Base-by-base conservation (phyloP, 1,140 invertebrate genomes). In the Copidosoma floridanum region DNA sequence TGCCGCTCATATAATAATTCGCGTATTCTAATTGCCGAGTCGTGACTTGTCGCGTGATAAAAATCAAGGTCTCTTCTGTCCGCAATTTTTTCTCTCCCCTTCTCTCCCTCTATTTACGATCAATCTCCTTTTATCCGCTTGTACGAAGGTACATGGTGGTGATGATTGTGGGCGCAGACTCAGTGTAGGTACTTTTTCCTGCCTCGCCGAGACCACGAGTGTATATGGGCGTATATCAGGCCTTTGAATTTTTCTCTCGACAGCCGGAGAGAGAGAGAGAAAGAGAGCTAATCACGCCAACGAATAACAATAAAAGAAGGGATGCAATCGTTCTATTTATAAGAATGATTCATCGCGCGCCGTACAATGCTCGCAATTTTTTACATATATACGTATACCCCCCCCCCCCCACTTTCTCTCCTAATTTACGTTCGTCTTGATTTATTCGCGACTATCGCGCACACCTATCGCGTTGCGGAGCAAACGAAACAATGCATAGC, bases 41-140 rank as follows among this genome's bases (percentile, higher is more conserved):
- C 59, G 59, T 61, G 59, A 61, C 59, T 55, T 61, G 59, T 61
- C 59, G 56, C 59, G 44, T 61, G 59, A 61, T 61, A 61, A 61
- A n/a, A 48, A 61, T 61, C 59, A 61, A 61, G 52, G 58, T n/a
- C 29, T 56, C 59, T 61, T 55, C 59, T 35, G 52, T 55, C 51
- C 6, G 41, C 48, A 29, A 1, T 21, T 43, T 52, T 59, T 24
- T 54, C 51, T n/a, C 51, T 46, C 40, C 38, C 16, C 48, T 47
- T 23, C 43, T 21, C 26, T 52, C 18, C 32, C 27, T 16, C 16
- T n/a, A 2, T 41, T 10, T 4, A n/a, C 38, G 29, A 32, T 32
- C 12, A 59, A 59, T 59, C 57, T 59, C 57, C 40, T 12, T 52
- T 46, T 38, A 52, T 59, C n/a, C n/a, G n/a, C n/a, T n/a, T n/a